Base-by-base conservation (phyloP, 2,888 invertebrate genomes). In the Microplitis manilae region DNA sequence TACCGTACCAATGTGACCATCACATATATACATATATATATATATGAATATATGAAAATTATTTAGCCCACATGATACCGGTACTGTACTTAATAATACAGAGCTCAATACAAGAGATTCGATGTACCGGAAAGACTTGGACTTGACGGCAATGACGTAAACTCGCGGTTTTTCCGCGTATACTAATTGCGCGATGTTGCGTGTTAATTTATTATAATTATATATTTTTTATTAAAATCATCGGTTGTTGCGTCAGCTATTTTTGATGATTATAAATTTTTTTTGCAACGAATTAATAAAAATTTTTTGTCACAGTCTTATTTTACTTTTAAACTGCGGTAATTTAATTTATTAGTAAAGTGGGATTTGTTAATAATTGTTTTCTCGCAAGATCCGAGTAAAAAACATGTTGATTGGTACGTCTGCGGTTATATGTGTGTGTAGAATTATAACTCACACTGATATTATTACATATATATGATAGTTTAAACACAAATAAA, bases 111-210 rank as follows among this genome's bases (percentile, higher is more conserved):
- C 20, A 65, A 13, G 8, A 72, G 73, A 75, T 75, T 75, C 13
- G 74, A 75, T 41, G 61, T 75, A 68, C 74, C 74, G 74, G 74
- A 75, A 72, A 73, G 17, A 75, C 68, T 61, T 1, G 13, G 13
- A 38, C 40, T 68, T n/a, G 17, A 73, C 41, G 17, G 30, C n/a
- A 41, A 65, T 75, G 60, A 74, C 68, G 60, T 61, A 17, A 17
- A 40, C 61, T 30, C 20, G 20, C 59, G 59, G 39, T 60, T 73
- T 75, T 75, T 74, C 41, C 68, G 39, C 17, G 67, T 20, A 73
- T 60, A 30, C 30, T 30, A 68, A 75, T 75, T 75, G 68, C 61
- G 50, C 61, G 50, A 65, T 73, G 20, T 73, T 73, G 20, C 41
- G 41, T 39, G n/a, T 64, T 17, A 15, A 15, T 41, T 65, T 73